Evolutionary conservation across 2,888 invertebrate genomes (phyloP), one percentile per base, ranked within the genome.

Genomic region (Euproctis similis): DNA sequence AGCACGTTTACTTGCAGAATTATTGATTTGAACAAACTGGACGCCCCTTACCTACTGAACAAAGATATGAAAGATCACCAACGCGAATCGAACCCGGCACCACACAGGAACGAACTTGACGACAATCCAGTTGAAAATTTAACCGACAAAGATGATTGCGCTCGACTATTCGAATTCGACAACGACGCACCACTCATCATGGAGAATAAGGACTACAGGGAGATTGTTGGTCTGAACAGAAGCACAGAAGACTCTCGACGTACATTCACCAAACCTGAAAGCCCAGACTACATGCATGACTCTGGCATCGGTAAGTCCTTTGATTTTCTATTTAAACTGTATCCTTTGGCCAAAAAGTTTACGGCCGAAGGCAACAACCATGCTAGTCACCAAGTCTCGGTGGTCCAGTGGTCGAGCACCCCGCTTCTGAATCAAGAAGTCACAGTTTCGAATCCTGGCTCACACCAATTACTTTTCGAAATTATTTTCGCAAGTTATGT

Each of bases 101-200:
- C 60, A 31, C 42, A 51, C 35, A 59, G 53, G 36, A 57, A 49
- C 36, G 70, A 75, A 12, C 53, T 75, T 25, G 74, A 72, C 42
- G 77, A 77, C 42, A 72, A 81, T 44, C 66, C 77, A 8, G 81
- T 82, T 28, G 82, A 84, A 47, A 76, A 84, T 33, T 57, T 85
- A 12, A 70, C 76, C 1, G 69, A 67, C 53, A 76, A 78, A 44
- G 85, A 81, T 23, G 85, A 84, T 40, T 85, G 85, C 59, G 73
- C 85, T 24, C 63, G 81, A 25, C 63, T 85, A 19, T 85, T 88
- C 55, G 88, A 87, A 56, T 88, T 88, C 53, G 88, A 88, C 46
- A 87, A 87, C 52, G 85, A 85, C 47, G 82, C 84, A 2, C 84
- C 84, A 0, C 65, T 82, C 13, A 86, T 87, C 21, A 69, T 78